Conservation (phyloP, 1,140 invertebrate species). For the Ridgeia piscesae region DNA sequence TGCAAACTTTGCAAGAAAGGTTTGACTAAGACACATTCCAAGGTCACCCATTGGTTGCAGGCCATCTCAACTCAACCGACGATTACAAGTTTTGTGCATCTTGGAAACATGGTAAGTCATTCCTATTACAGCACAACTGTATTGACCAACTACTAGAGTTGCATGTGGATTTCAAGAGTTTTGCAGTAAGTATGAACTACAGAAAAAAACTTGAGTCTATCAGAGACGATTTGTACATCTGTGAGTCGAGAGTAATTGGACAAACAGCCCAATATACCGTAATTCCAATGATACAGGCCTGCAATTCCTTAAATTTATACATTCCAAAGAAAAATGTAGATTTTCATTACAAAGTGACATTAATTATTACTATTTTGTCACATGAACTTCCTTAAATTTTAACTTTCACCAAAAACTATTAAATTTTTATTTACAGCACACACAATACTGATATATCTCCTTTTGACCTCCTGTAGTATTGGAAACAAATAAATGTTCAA, state of each 20-base stretch:
- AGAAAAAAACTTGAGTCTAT: not conserved
- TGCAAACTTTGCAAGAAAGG: not conserved
- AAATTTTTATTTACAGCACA: not conserved
- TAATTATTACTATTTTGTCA: too few species aligned
- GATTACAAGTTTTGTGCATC: not conserved
- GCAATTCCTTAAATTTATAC: not conserved
- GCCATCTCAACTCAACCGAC: not conserved
- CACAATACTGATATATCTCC: not conserved
- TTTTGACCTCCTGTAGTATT: not conserved
- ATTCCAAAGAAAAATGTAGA: not conserved
- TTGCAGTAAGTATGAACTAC: not conserved
- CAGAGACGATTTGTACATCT: not conserved
- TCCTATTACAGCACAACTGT: not conserved
- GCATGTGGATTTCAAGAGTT: not conserved
- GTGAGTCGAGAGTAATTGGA: not conserved
- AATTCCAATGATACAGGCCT: too few species aligned
- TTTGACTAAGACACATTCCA: not conserved
- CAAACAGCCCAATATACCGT: not conserved
- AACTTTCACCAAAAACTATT: too few species aligned
- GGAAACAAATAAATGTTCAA: not conserved
- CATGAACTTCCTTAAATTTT: too few species aligned
- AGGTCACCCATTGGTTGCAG: not conserved
- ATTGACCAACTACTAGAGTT: not conserved
- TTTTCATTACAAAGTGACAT: not conserved
- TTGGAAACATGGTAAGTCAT: not conserved